Evolutionary conservation across 2,797 vertebrate genomes (phyloP).

Genomic region (Cyprinella venusta): DNA sequence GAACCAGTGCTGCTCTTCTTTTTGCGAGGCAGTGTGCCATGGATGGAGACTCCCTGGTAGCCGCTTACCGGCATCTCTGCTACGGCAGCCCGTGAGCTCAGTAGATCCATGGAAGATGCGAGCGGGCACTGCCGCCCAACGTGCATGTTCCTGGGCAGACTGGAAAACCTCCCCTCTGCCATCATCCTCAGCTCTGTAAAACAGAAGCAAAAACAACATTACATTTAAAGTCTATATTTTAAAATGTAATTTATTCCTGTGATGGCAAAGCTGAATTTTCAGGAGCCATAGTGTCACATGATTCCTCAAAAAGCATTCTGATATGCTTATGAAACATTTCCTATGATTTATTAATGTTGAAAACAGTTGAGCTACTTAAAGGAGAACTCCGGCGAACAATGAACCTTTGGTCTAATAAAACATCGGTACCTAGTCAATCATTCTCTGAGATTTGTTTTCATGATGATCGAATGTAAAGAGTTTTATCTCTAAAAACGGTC

Average conservation of each 20-base stretch:
- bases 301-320: too few species aligned
- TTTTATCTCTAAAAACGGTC: too few species aligned
- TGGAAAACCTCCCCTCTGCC: slow-evolving; percentile 93
- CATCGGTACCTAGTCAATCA: too few species aligned
- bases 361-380: neutral
- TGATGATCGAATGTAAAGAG: too few species aligned
- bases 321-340: too few species aligned
- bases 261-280: neutral
- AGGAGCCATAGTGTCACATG: too few species aligned
- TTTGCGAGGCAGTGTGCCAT: slow-evolving; percentile 93
- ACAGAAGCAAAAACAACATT: slow-evolving; percentile 25
- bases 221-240: neutral
- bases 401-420: too few species aligned
- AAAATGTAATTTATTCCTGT: neutral
- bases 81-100: slow-evolving; percentile 81
- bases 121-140: slow-evolving; percentile 84
- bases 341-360: neutral
- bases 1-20: slow-evolving; percentile 78
- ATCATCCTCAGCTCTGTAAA: slow-evolving; percentile 88
- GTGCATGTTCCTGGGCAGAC: slow-evolving; percentile 86
- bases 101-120: slow-evolving; percentile 92
- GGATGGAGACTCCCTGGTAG: slow-evolving; percentile 89
- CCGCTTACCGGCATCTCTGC: slow-evolving; percentile 68
- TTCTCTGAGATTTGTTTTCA: too few species aligned
- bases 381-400: too few species aligned